Conservation (phyloP, 2,888 invertebrate genomes). For the Timandra comae region DNA sequence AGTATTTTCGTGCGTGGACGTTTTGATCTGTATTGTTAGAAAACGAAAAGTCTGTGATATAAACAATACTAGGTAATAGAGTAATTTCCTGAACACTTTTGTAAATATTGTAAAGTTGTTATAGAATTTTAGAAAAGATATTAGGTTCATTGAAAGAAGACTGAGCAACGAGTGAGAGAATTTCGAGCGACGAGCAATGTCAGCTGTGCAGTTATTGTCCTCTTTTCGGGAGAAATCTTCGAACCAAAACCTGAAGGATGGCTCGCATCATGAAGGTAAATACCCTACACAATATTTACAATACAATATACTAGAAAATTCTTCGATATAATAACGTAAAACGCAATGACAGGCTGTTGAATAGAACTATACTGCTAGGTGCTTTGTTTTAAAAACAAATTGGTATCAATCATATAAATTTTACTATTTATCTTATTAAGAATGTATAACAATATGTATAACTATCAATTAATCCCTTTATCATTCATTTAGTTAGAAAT, state of each 20-base stretch:
- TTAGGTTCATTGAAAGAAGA: slow-evolving; percentile 67
- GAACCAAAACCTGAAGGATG: slow-evolving; percentile 62
- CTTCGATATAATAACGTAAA: too few species aligned
- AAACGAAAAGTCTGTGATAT: slow-evolving; percentile 80
- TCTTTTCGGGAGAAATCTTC: slow-evolving; percentile 69
- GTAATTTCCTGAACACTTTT: slow-evolving; percentile 71
- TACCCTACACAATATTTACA: slow-evolving; percentile 1
- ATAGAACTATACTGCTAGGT: too few species aligned
- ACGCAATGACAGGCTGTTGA: too few species aligned
- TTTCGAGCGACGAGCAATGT: slow-evolving; percentile 70
- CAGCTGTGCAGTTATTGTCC: slow-evolving; percentile 73
- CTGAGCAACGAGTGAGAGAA: slow-evolving; percentile 64
- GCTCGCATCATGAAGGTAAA: slow-evolving; percentile 62
- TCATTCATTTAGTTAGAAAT: too few species aligned
- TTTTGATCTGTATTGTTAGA: slow-evolving; percentile 78
- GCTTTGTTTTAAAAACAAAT: too few species aligned
- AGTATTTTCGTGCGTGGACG: slow-evolving; percentile 76
- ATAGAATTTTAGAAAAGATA: slow-evolving; percentile 69
- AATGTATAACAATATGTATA: too few species aligned
- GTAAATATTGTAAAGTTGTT: slow-evolving; percentile 74
- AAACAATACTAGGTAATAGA: slow-evolving; percentile 76
- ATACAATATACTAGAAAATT: too few species aligned
- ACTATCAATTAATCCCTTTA: too few species aligned
- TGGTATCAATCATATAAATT: too few species aligned
- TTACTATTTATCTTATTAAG: too few species aligned